Base-by-base conservation (phyloP, 1,140 invertebrate genomes). In the Euwallacea fornicatus region DNA sequence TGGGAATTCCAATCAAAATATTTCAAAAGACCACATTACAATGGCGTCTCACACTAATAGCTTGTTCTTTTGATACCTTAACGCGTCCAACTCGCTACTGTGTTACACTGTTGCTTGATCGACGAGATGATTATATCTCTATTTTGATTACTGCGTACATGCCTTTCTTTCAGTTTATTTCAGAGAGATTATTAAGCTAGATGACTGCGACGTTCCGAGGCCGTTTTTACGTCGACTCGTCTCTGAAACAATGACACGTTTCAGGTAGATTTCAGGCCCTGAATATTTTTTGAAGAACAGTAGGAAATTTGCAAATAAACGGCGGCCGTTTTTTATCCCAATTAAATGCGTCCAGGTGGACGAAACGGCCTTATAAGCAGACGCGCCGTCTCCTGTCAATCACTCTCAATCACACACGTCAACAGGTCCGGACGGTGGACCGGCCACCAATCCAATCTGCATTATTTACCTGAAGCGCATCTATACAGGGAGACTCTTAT, bases 361-460 rank as follows among this genome's bases (percentile, higher is more conserved):
- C 62, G 62, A 64, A 64, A 64, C 62, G 44, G 62, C 62, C 62
- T 64, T 64, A 64, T 64, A 64, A 64, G 62, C 62, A 44, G 62
- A 64, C 62, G 62, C 62, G 62, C 62, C 62, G 62, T 64, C 62
- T 64, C 62, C 62, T 64, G 62, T 64, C 62, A 64, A 64, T 64
- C 62, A 64, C 62, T 64, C 62, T 64, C 62, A 64, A 64, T 64
- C 62, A 64, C 62, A 64, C 62, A 64, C 62, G 62, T 64, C 62
- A 64, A 64, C 62, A 41, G 46, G 21, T 64, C 46, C 11, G 62
- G 62, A 64, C 62, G 11, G 62, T 53, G n/a, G 62, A 64, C 44
- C 62, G 62, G 42, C 62, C 62, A 64, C 62, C 62, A 64, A 64
- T 50, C 62, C 62, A 64, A 64, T 64, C 62, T 64, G 62, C 62